Evolutionary conservation across 2,888 invertebrate species (phyloP), one percentile per base, ranked within the genome.

Genomic region (Cantharis lateralis): DNA sequence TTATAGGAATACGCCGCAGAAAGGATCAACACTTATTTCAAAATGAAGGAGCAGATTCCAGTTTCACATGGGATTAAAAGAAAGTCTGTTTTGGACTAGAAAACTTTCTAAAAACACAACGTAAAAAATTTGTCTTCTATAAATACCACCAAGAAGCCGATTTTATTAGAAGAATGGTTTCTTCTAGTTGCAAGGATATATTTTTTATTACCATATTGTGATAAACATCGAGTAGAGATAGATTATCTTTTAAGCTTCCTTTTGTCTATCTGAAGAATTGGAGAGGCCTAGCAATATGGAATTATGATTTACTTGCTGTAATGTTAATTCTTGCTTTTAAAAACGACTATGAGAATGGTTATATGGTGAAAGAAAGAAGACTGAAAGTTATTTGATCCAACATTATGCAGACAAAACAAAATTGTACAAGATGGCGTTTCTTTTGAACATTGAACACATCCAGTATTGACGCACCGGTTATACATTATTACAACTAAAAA

Each of bases 1-100:
- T 84, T 83, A 61, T 75, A 87, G 87, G 87, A 87, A 81, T 87
- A 85, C 69, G 84, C 83, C 15, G 82, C 81, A 15, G 81, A 84
- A 9, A 79, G 87, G 72, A 79, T 87, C n/a, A 79, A 82, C 63
- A 78, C 81, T 20, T 87, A 87, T 75, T 82, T 85, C 70, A 82
- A 83, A 74, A 77, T 85, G 28, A 87, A 87, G 61, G 66, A 18
- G 3, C 32, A 48, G 1, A 28, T 72, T 32, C 69, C 32, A 24
- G 69, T 62, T 24, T 18, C 20, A 11, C 71, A 74, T 18, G 68
- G 71, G 10, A 68, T 73, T 16, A 76, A 76, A 70, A 73, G 76
- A 16, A 76, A 76, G 61, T 70, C 62, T 10, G 15, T 64, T 18
- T 64, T 72, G 24, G 69, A 75, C 15, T 75, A 75, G 28, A 69